Evolutionary conservation across 2,113 vertebrate genomes (phyloP).

Genomic region (Grantiella picta): DNA sequence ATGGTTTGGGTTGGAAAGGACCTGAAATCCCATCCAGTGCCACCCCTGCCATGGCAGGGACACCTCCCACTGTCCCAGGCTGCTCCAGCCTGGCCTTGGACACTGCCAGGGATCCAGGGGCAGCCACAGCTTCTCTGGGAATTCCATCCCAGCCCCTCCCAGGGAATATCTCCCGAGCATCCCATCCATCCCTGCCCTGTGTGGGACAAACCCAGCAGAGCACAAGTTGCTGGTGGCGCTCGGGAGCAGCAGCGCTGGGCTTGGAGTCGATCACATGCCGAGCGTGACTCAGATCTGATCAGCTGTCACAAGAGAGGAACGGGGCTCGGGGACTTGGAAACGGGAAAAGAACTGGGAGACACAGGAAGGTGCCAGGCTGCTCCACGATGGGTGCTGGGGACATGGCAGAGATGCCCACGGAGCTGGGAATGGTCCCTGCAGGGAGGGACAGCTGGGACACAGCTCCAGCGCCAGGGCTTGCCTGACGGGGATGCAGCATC

Average conservation of each 20-base stretch:
- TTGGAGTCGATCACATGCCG: background rate
- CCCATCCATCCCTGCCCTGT: fast-evolving
- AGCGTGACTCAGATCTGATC: background rate
- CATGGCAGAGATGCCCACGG: fast-evolving
- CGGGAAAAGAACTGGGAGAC: background rate
- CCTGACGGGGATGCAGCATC: background rate
- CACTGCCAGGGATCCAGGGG: background rate
- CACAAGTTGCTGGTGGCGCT: background rate
- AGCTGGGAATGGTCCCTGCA: background rate
- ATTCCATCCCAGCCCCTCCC: background rate
- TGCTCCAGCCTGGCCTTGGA: background rate
- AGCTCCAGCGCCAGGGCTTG: fast-evolving
- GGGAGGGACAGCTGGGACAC: too few species aligned
- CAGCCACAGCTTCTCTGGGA: background rate
- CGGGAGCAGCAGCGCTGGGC: background rate
- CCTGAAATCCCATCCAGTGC: fast-evolving
- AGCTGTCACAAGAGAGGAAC: background rate
- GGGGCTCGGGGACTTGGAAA: fast-evolving
- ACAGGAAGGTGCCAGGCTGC: background rate
- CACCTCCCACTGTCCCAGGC: background rate
- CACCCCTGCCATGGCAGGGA: background rate
- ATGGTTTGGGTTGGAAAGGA: background rate
- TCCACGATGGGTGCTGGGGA: fast-evolving
- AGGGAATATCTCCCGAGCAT: background rate
- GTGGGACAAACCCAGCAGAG: fast-evolving